phyloP scores from a whole-genome alignment of 1,140 invertebrate species.

The Eurosta solidaginis region DNA sequence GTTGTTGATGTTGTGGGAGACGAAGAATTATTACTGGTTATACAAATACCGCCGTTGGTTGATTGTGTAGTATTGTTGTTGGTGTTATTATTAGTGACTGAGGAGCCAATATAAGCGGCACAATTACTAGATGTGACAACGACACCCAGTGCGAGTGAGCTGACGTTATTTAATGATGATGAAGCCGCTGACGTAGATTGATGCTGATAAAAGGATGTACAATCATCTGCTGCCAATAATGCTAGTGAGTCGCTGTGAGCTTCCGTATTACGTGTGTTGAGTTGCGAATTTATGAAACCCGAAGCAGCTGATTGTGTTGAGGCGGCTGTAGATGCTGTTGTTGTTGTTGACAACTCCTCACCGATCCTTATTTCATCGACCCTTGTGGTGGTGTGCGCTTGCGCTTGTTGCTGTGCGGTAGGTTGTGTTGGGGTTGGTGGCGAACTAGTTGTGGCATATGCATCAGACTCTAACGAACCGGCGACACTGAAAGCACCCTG shows the following conservation, averaged over 20 bases:
- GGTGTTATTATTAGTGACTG: neutral
- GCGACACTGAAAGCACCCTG: constrained; percentile 70
- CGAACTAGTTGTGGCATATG: constrained; percentile 7
- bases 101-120: neutral
- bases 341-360: neutral
- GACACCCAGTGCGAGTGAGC: neutral
- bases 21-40: neutral
- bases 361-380: neutral
- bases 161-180: neutral
- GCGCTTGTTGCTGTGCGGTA: constrained; percentile 29
- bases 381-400: neutral
- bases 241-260: neutral
- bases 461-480: constrained; percentile 66
- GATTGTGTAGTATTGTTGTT: neutral
- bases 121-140: neutral
- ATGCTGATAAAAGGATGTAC: constrained; percentile 22
- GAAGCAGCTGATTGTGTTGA: neutral
- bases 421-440: constrained; percentile 32
- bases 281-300: neutral
- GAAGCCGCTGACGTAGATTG: neutral
- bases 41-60: neutral
- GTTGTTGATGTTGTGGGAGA: neutral
- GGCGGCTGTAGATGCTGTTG: neutral
- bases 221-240: neutral
- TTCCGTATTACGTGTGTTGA: neutral